Base-by-base conservation (phyloP, 2,888 invertebrate species). In the Schizotus pectinicornis region DNA sequence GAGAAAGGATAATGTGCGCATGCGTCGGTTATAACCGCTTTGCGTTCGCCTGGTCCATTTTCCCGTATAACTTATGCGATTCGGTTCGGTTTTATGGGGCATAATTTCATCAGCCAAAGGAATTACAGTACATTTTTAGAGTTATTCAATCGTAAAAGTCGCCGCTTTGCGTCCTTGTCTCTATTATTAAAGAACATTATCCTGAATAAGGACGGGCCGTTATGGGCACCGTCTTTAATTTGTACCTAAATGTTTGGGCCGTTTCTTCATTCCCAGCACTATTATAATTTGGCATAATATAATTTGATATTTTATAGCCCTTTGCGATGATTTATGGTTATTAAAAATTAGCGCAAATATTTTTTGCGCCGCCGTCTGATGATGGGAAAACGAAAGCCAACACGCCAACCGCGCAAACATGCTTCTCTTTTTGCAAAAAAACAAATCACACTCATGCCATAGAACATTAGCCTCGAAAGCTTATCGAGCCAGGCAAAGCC, bases 271-370 rank as follows among this genome's bases (percentile, higher is more conserved):
- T 70, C 69, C 64, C 64, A 62, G 68, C 67, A 68, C 69, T 68
- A 70, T 73, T 75, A 74, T 74, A 72, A 73, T 74, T 73, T 71
- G 70, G 72, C 70, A 71, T 75, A 74, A 74, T 75, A 73, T 72
- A 73, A 73, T 76, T 73, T 72, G 67, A 72, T 70, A 67, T 73
- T 77, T 77, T 75, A 77, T 72, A 67, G 74, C 71, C 71, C 67
- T 67, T 66, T 63, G 62, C 62, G 59, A 65, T 74, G 76, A 77
- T 76, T 76, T 77, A 77, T 71, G 72, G 68, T 75, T 74, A 74
- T 75, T 77, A 74, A 73, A 74, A 73, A 76, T 75, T 73, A 71
- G 68, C 51, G 42, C 55, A 49, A 43, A 56, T 56, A 31, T 56
- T 56, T 56, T 56, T 55, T 41, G 12, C 33, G 37, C 33, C 32